A percentile compares a stretch with the other conserved stretches of the same genome.
Evolutionary conservation across 2,888 invertebrate genomes (phyloP).

Genomic region (Cenopis cana): DNA sequence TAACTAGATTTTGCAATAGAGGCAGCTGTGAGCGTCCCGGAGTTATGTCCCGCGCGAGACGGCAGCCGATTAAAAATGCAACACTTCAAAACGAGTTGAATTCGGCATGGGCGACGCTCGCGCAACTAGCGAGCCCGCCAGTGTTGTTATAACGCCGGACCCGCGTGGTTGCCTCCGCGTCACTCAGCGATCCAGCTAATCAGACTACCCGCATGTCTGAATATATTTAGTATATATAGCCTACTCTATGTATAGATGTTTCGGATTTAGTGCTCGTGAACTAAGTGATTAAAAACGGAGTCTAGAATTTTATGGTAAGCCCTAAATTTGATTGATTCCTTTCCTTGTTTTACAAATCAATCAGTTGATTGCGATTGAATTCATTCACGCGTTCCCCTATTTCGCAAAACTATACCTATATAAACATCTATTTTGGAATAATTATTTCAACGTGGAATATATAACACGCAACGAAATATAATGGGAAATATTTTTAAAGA

Average conservation of each 20-base stretch:
- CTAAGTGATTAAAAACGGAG: slow-evolving; percentile 26
- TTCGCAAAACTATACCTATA: background rate
- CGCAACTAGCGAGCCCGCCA: slow-evolving; percentile 68
- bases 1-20: slow-evolving; percentile 83
- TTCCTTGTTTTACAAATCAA: background rate
- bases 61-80: slow-evolving; percentile 82
- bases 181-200: slow-evolving; percentile 24
- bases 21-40: slow-evolving; percentile 79
- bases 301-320: slow-evolving; percentile 26
- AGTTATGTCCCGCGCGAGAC: slow-evolving; percentile 84
- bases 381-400: background rate
- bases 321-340: background rate
- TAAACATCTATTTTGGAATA: background rate
- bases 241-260: slow-evolving; percentile 6
- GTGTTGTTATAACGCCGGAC: slow-evolving; percentile 68
- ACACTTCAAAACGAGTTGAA: slow-evolving; percentile 78
- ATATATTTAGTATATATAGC: background rate
- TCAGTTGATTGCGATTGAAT: background rate
- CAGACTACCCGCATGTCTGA: background rate
- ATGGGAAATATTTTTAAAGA: slow-evolving; percentile 67
- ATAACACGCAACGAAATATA: slow-evolving; percentile 53
- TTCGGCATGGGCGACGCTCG: slow-evolving; percentile 77
- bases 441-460: slow-evolving; percentile 40
- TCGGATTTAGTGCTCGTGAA: slow-evolving; percentile 32
- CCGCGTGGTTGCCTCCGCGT: slow-evolving; percentile 59